Percentiles rank a stretch among this genome's conserved stretches.
Conservation (phyloP, 2,888 invertebrate species). For the Belgica antarctica region DNA sequence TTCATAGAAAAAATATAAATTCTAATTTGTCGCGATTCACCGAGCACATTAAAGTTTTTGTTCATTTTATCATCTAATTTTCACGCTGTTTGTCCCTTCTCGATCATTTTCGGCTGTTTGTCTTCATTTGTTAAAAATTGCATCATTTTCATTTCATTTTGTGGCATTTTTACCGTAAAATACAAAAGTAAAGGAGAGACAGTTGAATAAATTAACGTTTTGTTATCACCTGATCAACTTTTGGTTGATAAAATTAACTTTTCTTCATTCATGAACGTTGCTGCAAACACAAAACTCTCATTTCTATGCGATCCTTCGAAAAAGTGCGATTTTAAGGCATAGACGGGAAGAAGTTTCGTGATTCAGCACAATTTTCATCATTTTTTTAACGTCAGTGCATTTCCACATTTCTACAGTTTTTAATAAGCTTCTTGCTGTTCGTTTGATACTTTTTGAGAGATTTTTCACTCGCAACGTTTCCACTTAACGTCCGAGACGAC, state of each 20-base stretch:
- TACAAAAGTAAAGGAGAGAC: neutral
- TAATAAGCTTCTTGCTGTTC: conserved; percentile 6
- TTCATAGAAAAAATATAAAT: conserved; percentile 28
- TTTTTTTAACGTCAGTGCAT: conserved; percentile 34
- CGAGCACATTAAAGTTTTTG: too few species aligned
- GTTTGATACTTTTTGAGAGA: neutral
- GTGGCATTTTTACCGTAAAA: neutral
- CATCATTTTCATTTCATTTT: conserved; percentile 32
- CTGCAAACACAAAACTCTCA: neutral
- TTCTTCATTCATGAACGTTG: neutral
- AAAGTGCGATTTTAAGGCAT: neutral
- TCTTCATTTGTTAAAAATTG: conserved; percentile 39
- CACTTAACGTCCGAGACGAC: neutral
- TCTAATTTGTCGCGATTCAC: conserved; percentile 17
- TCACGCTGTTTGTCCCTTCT: conserved; percentile 10
- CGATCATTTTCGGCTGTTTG: neutral
- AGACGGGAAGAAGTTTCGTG: neutral
- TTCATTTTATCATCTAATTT: conserved; percentile 29
- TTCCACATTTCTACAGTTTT: conserved; percentile 32
- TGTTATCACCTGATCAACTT: conserved; percentile 20
- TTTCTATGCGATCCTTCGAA: neutral
- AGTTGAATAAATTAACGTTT: neutral
- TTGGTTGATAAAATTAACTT: conserved; percentile 20
- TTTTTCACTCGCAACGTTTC: too few species aligned
- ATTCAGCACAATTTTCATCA: conserved; percentile 6